A percentile compares a stretch with the other conserved stretches of the same genome.
Conservation (phyloP, 2,113 vertebrate genomes). For the Poecilia latipinna region DNA sequence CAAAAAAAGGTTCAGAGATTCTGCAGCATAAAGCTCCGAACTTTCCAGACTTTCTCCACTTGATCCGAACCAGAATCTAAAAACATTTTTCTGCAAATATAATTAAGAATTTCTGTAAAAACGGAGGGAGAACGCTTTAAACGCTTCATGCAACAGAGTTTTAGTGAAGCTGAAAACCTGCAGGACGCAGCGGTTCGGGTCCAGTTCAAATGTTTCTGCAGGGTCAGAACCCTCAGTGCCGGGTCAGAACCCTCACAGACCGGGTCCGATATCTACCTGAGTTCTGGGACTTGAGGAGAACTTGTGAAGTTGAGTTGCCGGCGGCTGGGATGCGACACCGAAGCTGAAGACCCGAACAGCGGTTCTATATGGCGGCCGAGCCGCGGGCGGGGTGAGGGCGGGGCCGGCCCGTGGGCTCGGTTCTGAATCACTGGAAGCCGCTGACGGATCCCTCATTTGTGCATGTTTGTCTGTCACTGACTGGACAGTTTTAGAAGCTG, state of each 20-base stretch:
- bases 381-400: fast-evolving
- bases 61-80: background rate
- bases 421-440: background rate
- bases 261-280: conserved; percentile 48
- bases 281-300: conserved; percentile 39
- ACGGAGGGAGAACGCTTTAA: background rate
- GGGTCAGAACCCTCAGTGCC: background rate
- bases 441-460: background rate
- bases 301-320: conserved; percentile 42
- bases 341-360: conserved; percentile 19
- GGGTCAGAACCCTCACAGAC: background rate
- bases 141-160: too few species aligned
- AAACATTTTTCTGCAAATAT: background rate
- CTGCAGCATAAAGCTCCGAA: background rate
- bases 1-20: background rate
- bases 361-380: conserved; percentile 52
- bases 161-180: too few species aligned
- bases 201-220: background rate
- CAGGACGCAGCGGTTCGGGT: background rate
- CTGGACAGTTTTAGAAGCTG: background rate
- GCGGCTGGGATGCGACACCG: conserved; percentile 44
- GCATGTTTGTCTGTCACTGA: background rate
- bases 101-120: background rate
- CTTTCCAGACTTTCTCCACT: too few species aligned
- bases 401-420: too few species aligned